phyloP scores from a whole-genome alignment of 2,888 invertebrate genomes.

The Thymelicus sylvestris region DNA sequence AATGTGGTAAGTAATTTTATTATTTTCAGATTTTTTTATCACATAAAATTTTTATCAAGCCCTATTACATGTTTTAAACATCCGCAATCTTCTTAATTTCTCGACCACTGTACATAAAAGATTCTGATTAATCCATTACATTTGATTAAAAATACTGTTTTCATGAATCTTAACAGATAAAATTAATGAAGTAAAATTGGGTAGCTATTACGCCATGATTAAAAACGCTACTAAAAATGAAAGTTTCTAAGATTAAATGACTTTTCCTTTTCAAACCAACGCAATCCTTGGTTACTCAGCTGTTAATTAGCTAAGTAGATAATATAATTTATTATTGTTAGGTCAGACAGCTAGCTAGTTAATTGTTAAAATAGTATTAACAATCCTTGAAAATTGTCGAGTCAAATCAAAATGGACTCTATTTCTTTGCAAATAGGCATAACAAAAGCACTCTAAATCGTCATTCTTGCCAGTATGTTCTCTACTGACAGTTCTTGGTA shows the following conservation, averaged over 20 bases:
- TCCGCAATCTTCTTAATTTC: too few relatives aligned
- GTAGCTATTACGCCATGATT: too few relatives aligned
- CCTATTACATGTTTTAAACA: too few relatives aligned
- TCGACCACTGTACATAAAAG: too few relatives aligned
- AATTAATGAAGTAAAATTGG: too few relatives aligned
- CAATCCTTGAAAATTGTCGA: background rate
- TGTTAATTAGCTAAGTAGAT: conserved; percentile 15
- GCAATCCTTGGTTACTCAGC: conserved; percentile 11
- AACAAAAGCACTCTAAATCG: background rate
- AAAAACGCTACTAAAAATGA: too few relatives aligned
- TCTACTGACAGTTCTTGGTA: background rate
- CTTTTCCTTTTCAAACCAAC: background rate
- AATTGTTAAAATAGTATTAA: conserved; percentile 1
- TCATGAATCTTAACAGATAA: too few relatives aligned
- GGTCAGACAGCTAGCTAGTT: background rate
- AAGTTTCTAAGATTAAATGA: background rate
- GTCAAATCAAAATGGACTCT: conserved; percentile 3
- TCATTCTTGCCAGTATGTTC: background rate
- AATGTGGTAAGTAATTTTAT: too few relatives aligned
- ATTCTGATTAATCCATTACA: too few relatives aligned
- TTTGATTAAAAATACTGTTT: too few relatives aligned
- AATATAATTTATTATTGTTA: conserved; percentile 16
- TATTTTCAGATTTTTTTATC: too few relatives aligned
- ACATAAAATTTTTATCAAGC: too few relatives aligned
- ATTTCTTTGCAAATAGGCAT: background rate